phyloP scores from a whole-genome alignment of 2,113 vertebrate species.

The Setophaga petechia region DNA sequence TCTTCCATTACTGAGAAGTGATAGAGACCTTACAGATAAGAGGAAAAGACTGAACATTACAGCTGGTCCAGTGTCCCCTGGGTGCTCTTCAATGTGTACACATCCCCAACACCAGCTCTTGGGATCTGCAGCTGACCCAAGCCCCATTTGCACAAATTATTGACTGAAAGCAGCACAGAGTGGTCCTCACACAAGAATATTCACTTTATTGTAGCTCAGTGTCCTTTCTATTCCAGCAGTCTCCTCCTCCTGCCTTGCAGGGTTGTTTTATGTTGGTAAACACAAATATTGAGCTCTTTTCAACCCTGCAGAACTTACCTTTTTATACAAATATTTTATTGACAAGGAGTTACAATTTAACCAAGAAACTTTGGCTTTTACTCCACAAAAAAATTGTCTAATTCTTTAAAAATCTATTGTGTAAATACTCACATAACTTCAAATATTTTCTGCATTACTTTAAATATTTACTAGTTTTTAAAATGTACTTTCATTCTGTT shows the following conservation, averaged over 20 bases:
- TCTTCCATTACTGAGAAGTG: slow-evolving; percentile 95
- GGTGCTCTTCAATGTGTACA: background rate
- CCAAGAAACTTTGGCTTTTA: slow-evolving; percentile 28
- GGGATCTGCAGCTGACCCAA: background rate
- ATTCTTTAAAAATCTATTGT: background rate
- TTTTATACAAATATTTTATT: slow-evolving; percentile 18
- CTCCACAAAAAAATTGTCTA: slow-evolving; percentile 38
- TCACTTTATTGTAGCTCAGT: background rate
- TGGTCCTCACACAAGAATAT: background rate
- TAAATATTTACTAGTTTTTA: background rate
- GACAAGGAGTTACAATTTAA: slow-evolving; percentile 23
- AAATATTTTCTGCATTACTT: background rate
- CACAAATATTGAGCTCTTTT: slow-evolving; percentile 56
- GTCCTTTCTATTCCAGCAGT: background rate
- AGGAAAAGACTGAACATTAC: slow-evolving; percentile 14
- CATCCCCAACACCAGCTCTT: background rate
- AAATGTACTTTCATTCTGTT: background rate
- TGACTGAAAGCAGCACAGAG: background rate
- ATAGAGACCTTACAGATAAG: slow-evolving; percentile 84
- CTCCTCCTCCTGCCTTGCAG: background rate
- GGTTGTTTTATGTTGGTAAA: slow-evolving; percentile 7
- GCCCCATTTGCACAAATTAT: background rate
- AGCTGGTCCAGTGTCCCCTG: background rate
- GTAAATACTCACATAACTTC: background rate
- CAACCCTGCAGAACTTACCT: slow-evolving; percentile 40